These are phyloP conservation scores for Mormyrus hasselquistii DNA, from an alignment of 2,797 vertebrate species.

Conservation along the genomic window DNA sequence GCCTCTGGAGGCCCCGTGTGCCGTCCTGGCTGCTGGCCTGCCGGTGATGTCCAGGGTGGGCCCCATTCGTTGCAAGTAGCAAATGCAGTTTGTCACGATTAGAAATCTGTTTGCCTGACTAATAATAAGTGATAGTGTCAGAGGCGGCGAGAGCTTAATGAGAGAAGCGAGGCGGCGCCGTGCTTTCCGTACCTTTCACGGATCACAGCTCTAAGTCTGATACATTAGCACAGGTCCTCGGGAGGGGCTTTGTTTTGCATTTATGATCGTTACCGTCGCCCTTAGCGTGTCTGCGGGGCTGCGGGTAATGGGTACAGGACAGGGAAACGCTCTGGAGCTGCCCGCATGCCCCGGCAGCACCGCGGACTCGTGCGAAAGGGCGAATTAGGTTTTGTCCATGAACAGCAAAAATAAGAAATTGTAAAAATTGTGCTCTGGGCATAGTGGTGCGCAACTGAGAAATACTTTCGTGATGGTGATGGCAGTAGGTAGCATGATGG, in stretches of 20 bases:
- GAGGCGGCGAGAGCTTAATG: neutral
- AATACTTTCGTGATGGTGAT: neutral
- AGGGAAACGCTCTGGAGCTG: neutral
- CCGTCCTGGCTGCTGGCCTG: neutral
- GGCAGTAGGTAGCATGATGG: neutral
- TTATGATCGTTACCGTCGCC: slow-evolving; percentile 38
- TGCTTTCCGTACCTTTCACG: slow-evolving; percentile 32
- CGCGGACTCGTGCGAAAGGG: neutral
- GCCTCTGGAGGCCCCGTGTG: neutral
- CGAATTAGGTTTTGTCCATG: neutral
- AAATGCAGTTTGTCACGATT: slow-evolving; percentile 39
- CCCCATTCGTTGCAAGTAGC: slow-evolving; percentile 27
- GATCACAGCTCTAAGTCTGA: slow-evolving; percentile 43
- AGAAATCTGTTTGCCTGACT: slow-evolving; percentile 40
- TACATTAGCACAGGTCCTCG: slow-evolving; percentile 41
- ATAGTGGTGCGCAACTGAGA: neutral
- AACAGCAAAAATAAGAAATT: neutral
- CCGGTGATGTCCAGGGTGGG: slow-evolving; percentile 11
- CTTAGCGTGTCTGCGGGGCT: neutral
- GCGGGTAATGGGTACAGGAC: neutral
- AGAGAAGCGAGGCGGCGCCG: neutral
- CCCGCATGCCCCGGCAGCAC: neutral
- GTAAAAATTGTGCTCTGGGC: neutral
- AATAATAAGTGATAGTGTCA: slow-evolving; percentile 48
- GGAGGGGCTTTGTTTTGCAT: slow-evolving; percentile 50